Base-by-base conservation (phyloP, 2,113 vertebrate genomes). In the Sciurus niger region DNA sequence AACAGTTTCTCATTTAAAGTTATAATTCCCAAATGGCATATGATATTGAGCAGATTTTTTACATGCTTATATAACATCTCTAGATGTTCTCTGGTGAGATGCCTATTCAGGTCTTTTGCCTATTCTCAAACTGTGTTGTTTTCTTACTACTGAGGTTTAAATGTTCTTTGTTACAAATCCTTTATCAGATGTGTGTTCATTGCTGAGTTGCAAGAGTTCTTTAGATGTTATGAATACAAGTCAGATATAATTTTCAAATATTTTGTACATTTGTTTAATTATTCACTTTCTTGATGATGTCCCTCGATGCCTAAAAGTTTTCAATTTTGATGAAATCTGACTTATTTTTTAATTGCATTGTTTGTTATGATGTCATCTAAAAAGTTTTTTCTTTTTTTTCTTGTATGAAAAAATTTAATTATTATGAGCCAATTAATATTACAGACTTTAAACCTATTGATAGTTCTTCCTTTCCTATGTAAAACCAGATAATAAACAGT, bases 371-470 rank as follows among this genome's bases (percentile, higher is more conserved):
- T 67, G 65, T 67, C 65, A 40, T 40, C 40, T 40, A 4, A 40
- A 40, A 40, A 40, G 40, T 4, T 40, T 40, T 40, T 40, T 40
- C 40, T 40, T 40, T 40, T 40, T 40, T 73, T 96, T 84, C 85
- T 97, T 94, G 92, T 93, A 87, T 80, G 89, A 97, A 96, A 91
- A 92, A 55, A 96, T 97, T 97, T 97, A 98, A 98, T 97, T 94
- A 96, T 89, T 93, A 90, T 91, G 86, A 96, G 95, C 86, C 94
- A 95, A 34, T 96, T 78, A 95, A 82, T 78, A 93, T 84, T 97
- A 97, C 93, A 97, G 79, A 96, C 73, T 94, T 96, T 77, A 86
- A 95, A 74, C 46, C 94, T 97, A 17, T 18, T 95, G 95, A 73
- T 92, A 96, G 90, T 96, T 97, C 87, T 89, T 58, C 92, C 95